Percentiles rank a stretch among this genome's conserved stretches.
These are phyloP conservation scores for Pterostichus niger DNA, from an alignment of 2,888 invertebrate species.

Conservation along the genomic window DNA sequence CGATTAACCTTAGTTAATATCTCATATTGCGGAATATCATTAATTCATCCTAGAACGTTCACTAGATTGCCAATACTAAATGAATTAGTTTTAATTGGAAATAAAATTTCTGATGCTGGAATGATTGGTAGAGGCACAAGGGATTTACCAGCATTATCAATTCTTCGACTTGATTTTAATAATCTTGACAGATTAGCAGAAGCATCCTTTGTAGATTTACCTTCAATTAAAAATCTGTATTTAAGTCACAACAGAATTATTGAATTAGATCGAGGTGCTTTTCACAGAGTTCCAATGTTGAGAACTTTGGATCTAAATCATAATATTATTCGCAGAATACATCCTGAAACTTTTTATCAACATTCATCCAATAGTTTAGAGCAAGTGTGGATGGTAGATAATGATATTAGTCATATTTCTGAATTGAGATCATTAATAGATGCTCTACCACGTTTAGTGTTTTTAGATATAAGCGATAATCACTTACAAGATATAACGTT, in stretches of 20 bases:
- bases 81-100: slow-evolving; percentile 85
- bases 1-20: slow-evolving; percentile 86
- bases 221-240: slow-evolving; percentile 83
- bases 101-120: slow-evolving; percentile 88
- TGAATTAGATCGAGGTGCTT: slow-evolving; percentile 89
- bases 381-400: slow-evolving; percentile 87
- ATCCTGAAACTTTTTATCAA: slow-evolving; percentile 90
- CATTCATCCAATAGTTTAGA: slow-evolving; percentile 87
- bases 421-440: slow-evolving; percentile 88
- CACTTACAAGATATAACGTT: slow-evolving; percentile 87
- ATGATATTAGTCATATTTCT: slow-evolving; percentile 87
- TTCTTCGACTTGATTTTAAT: slow-evolving; percentile 86
- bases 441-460: slow-evolving; percentile 87
- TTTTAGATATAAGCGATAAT: slow-evolving; percentile 90
- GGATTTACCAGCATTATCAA: slow-evolving; percentile 86
- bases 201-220: slow-evolving; percentile 89
- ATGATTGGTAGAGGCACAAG: slow-evolving; percentile 89
- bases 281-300: slow-evolving; percentile 87
- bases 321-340: slow-evolving; percentile 87
- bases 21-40: slow-evolving; percentile 86
- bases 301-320: slow-evolving; percentile 87
- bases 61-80: slow-evolving; percentile 85
- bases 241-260: slow-evolving; percentile 87
- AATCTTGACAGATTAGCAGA: slow-evolving; percentile 85
- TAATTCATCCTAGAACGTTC: slow-evolving; percentile 89